Evolutionary conservation across 2,888 invertebrate genomes (phyloP).

Genomic region (Octonoba sinensis): DNA sequence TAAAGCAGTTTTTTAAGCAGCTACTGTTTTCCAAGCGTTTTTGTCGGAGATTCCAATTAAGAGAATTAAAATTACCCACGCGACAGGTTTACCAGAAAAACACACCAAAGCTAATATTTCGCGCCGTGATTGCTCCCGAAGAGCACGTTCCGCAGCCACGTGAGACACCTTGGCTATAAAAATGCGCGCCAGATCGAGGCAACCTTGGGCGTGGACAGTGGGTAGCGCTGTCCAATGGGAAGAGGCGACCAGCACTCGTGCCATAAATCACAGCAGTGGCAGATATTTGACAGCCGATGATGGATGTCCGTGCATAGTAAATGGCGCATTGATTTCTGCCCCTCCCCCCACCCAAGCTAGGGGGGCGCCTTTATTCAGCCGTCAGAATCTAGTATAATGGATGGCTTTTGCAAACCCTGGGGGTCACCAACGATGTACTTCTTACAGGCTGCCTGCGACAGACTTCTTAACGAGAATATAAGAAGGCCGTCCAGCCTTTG

Average conservation of each 20-base stretch:
- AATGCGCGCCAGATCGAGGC: slow-evolving; percentile 33
- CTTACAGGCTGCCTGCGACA: slow-evolving; percentile 63
- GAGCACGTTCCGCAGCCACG: slow-evolving; percentile 15
- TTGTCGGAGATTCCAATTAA: no score
- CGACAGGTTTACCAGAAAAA: no score
- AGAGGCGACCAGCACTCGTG: slow-evolving; percentile 58
- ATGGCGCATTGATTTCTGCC: slow-evolving; percentile 64
- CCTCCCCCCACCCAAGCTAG: slow-evolving; percentile 21
- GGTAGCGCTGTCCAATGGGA: slow-evolving; percentile 62
- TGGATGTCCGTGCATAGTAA: slow-evolving; percentile 65
- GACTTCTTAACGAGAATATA: slow-evolving; percentile 65
- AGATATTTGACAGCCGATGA: slow-evolving; percentile 65
- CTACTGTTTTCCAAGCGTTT: no score
- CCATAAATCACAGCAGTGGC: slow-evolving; percentile 65
- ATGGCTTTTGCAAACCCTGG: slow-evolving; percentile 64
- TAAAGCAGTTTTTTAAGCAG: no score
- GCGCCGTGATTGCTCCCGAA: no score
- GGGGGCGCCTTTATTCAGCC: slow-evolving; percentile 61
- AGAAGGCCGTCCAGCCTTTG: slow-evolving; percentile 58
- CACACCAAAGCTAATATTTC: no score
- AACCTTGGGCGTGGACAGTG: slow-evolving; percentile 65
- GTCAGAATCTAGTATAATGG: slow-evolving; percentile 64
- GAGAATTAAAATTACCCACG: no score
- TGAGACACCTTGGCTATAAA: slow-evolving; percentile 47
- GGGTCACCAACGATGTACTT: slow-evolving; percentile 64